Base-by-base conservation (phyloP, 2,113 vertebrate species). In the Poecile atricapillus region DNA sequence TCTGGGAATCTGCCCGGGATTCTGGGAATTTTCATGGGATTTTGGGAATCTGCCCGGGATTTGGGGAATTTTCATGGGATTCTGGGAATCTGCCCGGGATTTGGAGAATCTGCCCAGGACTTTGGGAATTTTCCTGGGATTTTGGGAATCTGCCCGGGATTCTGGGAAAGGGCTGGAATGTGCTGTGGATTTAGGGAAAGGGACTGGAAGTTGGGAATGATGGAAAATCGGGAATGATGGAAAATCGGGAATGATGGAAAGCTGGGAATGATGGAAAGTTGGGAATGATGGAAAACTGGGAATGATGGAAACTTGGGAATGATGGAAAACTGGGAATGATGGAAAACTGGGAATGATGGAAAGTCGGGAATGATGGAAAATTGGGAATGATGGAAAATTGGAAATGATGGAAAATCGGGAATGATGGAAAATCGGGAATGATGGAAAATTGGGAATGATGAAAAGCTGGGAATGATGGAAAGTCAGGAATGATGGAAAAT, bases 61-160 rank as follows among this genome's bases (percentile, higher is more conserved):
- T 30, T 15, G 10, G 35, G 27, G 68, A 31, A 23, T 39, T 12
- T 39, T 12, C 39, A 11, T 8, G 39, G 39, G 39, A 39, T 39
- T 39, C 28, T 15, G 46, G n/a, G 3, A 39, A 47, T 15, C 7
- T 4, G 31, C 2, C 63, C 5, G 15, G 41, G 30, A 24, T 47
- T 6, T 24, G 4, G 27, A 47, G 67, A 50, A 20, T 39, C 37
- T 10, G 37, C 37, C n/a, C n/a, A n/a, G n/a, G n/a, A n/a, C n/a
- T n/a, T n/a, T 39, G 37, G 39, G 52, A 1, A n/a, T 11, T 4
- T 4, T 15, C 2, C 24, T 1, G 23, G 46, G 47, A 27, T 37
- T 24, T 17, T 24, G 43, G 39, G 37, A 39, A 58, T 15, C 16
- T 6, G 3, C 10, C 58, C 4, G 9, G 33, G 33, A n/a, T n/a